phyloP scores from a whole-genome alignment of 2,888 invertebrate species.

The Eurois occulta region DNA sequence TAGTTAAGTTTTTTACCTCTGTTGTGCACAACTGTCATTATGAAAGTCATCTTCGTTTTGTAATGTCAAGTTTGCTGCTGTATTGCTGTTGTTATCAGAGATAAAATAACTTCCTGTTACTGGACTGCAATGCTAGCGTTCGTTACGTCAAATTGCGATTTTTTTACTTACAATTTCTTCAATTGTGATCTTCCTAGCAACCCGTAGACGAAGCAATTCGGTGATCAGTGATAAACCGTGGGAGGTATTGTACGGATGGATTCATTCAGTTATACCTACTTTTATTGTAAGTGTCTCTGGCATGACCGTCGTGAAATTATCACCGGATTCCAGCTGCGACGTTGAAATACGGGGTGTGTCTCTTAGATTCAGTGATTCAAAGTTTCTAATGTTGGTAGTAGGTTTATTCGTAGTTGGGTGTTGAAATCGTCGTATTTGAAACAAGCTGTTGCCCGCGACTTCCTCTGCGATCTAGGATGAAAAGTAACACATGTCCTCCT shows the following conservation, averaged over 20 bases:
- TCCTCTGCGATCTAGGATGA: background rate
- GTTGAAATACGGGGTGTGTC: slow-evolving; percentile 27
- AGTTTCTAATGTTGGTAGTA: background rate
- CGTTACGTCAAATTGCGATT: slow-evolving; percentile 49
- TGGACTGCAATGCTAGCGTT: slow-evolving; percentile 53
- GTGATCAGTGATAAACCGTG: slow-evolving; percentile 30
- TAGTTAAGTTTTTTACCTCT: background rate
- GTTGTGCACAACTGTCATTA: background rate
- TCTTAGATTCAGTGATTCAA: slow-evolving; percentile 6
- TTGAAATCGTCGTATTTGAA: background rate
- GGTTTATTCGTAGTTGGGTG: background rate
- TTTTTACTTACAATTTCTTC: slow-evolving; percentile 23
- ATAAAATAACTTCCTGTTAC: background rate
- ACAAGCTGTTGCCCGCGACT: background rate
- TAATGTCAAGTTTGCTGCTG: background rate
- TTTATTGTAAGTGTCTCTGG: slow-evolving; percentile 11
- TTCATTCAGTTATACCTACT: slow-evolving; percentile 48
- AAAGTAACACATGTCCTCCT: background rate
- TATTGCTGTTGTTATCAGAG: background rate
- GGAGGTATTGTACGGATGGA: slow-evolving; percentile 27
- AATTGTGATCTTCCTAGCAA: slow-evolving; percentile 27
- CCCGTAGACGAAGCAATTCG: slow-evolving; percentile 16
- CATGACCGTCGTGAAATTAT: slow-evolving; percentile 27
- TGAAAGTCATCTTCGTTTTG: background rate
- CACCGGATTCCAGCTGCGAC: slow-evolving; percentile 35